Evolutionary conservation across 2,113 vertebrate species (phyloP).

Genomic region (Rhizomys pruinosus): DNA sequence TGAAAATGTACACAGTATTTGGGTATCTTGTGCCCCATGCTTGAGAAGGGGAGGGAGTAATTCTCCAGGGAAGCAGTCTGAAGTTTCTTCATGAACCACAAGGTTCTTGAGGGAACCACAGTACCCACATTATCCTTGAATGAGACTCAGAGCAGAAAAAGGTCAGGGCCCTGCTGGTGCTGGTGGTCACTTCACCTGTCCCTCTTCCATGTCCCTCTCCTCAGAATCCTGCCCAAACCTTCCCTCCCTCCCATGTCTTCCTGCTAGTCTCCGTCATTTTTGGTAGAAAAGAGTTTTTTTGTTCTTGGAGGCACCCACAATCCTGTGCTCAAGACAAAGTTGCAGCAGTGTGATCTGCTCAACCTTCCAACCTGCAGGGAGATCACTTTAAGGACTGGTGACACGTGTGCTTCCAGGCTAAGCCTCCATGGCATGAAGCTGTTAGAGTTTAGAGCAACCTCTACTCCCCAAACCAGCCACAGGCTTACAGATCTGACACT

Average conservation of each 20-base stretch:
- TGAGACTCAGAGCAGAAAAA: not conserved
- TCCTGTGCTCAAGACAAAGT: accelerated
- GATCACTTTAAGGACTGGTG: not conserved
- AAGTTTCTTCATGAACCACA: not conserved
- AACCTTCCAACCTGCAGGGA: not conserved
- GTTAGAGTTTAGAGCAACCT: not conserved
- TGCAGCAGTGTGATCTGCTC: not conserved
- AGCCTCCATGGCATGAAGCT: not conserved
- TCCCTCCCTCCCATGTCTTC: not conserved
- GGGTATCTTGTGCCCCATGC: not conserved
- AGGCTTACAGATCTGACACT: not conserved
- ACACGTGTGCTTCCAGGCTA: not conserved
- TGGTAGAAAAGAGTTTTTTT: not conserved
- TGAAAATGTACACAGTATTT: not conserved
- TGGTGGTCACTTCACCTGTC: not conserved
- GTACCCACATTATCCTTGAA: no score
- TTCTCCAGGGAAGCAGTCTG: not conserved
- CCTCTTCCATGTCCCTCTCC: not conserved
- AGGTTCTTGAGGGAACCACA: not conserved
- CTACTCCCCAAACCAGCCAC: not conserved
- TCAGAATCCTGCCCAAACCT: not conserved
- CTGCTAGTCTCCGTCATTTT: not conserved
- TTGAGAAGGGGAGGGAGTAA: no score
- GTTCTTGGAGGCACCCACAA: not conserved
- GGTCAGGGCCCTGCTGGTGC: no score